These are phyloP conservation scores for Oscheius sp. DNA, from an alignment of 2,888 invertebrate species.

Conservation along the genomic window DNA sequence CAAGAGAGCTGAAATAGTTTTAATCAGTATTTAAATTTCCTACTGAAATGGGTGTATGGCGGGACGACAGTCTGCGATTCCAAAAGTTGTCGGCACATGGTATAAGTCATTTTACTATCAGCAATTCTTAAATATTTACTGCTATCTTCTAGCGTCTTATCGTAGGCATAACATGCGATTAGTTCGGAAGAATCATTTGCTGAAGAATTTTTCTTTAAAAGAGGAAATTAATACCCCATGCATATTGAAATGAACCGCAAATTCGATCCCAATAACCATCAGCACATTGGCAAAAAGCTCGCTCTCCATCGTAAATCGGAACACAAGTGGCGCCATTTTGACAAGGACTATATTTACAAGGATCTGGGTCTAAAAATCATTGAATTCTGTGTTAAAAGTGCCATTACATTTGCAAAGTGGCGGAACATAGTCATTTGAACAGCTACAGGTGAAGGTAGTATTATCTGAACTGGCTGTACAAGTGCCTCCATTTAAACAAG, in stretches of 20 bases:
- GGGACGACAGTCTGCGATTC: background rate
- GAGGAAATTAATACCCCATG: background rate
- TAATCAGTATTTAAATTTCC: background rate
- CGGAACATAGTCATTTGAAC: background rate
- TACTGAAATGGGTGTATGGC: background rate
- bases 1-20: conserved; percentile 3
- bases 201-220: background rate
- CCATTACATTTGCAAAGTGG: background rate
- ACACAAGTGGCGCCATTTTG: conserved; percentile 49
- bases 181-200: background rate
- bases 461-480: conserved; percentile 22
- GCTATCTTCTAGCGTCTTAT: background rate
- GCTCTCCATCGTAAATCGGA: conserved; percentile 38
- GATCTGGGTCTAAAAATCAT: conserved; percentile 4
- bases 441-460: conserved; percentile 12
- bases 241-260: background rate
- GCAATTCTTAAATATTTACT: background rate
- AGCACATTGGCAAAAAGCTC: conserved; percentile 42
- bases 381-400: background rate
- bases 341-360: conserved; percentile 36
- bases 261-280: conserved; percentile 4
- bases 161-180: background rate
- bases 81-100: background rate
- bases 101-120: background rate
- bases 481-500: conserved; percentile 49